Base-by-base conservation (phyloP, 1,140 invertebrate species). In the Gerris buenoi region DNA sequence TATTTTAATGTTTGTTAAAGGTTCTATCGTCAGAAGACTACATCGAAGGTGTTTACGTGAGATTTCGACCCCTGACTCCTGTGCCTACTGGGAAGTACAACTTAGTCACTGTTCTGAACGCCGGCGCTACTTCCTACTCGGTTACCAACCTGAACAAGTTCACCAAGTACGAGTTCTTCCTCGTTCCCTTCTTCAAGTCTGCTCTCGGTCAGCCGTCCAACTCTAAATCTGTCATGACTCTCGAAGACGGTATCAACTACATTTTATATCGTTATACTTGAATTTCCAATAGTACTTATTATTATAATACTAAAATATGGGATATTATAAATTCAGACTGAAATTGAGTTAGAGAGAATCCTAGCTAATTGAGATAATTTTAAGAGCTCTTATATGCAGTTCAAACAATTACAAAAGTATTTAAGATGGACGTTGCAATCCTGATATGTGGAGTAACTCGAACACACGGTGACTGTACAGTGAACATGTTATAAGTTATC, bases 1-100 rank as follows among this genome's bases (percentile, higher is more conserved):
- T n/a, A n/a, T n/a, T n/a, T n/a, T n/a, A n/a, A n/a, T n/a, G n/a
- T 46, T 10, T 46, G 5, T 65, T 70, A 65, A 68, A 83, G 81
- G 79, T 83, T 64, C 75, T 83, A 10, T 78, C 76, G 65, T 78
- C 78, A 25, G 77, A 78, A 10, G 80, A 82, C 68, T 77, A 80
- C 72, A 82, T 95, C 0, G 90, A 97, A 80, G 95, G 95, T 14
- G 88, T 95, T 22, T 95, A 96, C 75, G 88, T 98, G 61, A 85
- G 93, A 68, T 98, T 93, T 76, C 86, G 91, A 67, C 86, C 91
- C 72, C 79, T 89, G 64, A 85, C 85, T 13, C 78, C 78, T 57
- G 5, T 5, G 5, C 76, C 79, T 61, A 82, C 76, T 33, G 79
- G 81, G 0, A 85, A 86, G 70, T 87, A 86, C 72, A 83, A 85